These are phyloP conservation scores for Zoanthus solanderi DNA, from an alignment of 92 coral and sea anemone genomes.

Conservation along the genomic window DNA sequence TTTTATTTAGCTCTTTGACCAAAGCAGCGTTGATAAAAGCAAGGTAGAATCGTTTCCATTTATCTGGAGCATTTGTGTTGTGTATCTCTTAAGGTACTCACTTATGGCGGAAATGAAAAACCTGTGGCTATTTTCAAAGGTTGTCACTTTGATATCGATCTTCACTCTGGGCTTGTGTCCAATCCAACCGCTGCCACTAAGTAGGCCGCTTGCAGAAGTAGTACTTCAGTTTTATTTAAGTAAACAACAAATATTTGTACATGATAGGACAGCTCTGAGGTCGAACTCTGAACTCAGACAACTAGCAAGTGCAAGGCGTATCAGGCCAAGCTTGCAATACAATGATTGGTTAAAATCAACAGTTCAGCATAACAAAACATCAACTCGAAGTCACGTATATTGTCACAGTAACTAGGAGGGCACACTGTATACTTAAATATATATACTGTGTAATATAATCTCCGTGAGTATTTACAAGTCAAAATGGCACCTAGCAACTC, in stretches of 20 bases:
- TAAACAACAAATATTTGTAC: neutral
- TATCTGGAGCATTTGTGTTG: constrained; percentile 20
- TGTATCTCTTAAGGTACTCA: constrained; percentile 37
- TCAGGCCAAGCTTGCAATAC: neutral
- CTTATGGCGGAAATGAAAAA: constrained; percentile 13
- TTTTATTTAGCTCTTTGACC: constrained; percentile 33
- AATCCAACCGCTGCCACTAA: neutral
- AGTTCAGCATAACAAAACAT: neutral
- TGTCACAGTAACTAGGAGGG: no score
- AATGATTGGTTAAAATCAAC: no score
- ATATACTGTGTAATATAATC: no score
- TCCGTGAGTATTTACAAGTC: no score
- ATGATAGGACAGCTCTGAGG: neutral
- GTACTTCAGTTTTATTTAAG: no score
- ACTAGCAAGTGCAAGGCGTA: neutral
- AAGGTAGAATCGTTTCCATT: constrained; percentile 21
- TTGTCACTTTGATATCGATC: neutral
- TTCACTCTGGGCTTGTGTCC: neutral
- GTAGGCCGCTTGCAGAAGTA: neutral
- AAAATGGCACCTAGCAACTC: no score
- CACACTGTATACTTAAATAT: no score
- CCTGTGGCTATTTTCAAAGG: constrained; percentile 32
- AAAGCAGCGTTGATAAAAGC: constrained; percentile 18
- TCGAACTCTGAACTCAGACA: neutral
- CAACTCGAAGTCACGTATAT: neutral